Conservation (phyloP, 2,113 vertebrate genomes). For the Sinosuthora webbiana region DNA sequence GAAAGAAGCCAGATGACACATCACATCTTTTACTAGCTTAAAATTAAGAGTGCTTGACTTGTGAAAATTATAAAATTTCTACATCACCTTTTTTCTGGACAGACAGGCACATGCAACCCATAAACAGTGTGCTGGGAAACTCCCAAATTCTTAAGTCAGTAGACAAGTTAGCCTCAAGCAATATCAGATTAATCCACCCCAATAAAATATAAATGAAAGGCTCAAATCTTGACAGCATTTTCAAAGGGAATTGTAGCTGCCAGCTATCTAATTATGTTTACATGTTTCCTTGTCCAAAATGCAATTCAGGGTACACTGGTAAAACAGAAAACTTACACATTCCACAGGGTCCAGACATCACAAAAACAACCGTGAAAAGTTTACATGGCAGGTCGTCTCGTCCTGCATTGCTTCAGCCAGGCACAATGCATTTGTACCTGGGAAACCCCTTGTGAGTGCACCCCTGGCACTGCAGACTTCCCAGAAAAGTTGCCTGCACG, state of each 20-base stretch:
- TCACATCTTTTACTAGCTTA: not conserved
- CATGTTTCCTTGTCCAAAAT: slow-evolving; percentile 47
- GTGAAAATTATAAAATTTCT: not conserved
- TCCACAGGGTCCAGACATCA: slow-evolving; percentile 44
- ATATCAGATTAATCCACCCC: not conserved
- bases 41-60: not conserved
- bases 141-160: slow-evolving; percentile 28
- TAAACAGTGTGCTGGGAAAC: not conserved
- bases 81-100: not conserved
- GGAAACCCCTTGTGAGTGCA: not conserved
- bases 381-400: slow-evolving; percentile 1
- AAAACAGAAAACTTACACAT: slow-evolving; percentile 60
- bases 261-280: slow-evolving; percentile 36
- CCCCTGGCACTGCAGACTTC: not conserved
- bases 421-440: not conserved
- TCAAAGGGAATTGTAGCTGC: slow-evolving; percentile 39
- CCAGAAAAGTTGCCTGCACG: not conserved
- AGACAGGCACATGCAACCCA: not conserved
- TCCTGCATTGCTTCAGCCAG: not conserved
- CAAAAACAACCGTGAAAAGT: slow-evolving; percentile 19
- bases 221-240: not conserved
- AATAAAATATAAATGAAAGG: slow-evolving; percentile 35
- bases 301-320: slow-evolving; percentile 41
- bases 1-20: not conserved
- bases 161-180: not conserved